Conservation (phyloP, 2,113 vertebrate species). For the Siniperca chuatsi region DNA sequence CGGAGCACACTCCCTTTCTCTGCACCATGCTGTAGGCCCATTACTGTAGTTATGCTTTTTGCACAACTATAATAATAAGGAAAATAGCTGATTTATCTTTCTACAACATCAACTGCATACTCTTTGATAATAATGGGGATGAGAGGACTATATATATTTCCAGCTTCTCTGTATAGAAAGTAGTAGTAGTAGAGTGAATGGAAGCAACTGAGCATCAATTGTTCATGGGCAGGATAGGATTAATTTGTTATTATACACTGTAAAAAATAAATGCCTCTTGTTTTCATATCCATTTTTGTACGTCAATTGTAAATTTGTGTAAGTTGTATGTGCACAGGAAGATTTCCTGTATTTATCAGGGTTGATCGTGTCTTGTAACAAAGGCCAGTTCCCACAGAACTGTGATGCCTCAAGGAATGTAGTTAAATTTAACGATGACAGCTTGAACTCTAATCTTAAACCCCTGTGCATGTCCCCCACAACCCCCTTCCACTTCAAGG, state of each 20-base stretch:
- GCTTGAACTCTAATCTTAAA: slow-evolving; percentile 35
- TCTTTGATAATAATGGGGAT: slow-evolving; percentile 3
- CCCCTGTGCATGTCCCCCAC: not conserved
- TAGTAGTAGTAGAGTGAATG: not conserved
- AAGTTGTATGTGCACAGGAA: not conserved
- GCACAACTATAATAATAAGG: slow-evolving; percentile 12
- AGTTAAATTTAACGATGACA: slow-evolving; percentile 23
- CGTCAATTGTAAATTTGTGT: not conserved
- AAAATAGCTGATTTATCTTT: slow-evolving; percentile 12
- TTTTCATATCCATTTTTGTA: not conserved
- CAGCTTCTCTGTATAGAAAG: not conserved
- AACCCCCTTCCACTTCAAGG: slow-evolving; percentile 9
- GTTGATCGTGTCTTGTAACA: slow-evolving; percentile 21
- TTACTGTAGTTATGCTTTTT: slow-evolving; percentile 22
- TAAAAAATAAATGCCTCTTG: not conserved
- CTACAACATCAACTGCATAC: not conserved
- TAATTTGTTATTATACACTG: not conserved
- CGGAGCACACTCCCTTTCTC: slow-evolving; percentile 9
- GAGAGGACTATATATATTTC: not conserved
- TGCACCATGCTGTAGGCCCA: slow-evolving; percentile 23
- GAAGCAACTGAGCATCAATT: not conserved
- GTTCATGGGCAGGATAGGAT: not conserved
- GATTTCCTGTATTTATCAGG: slow-evolving; percentile 30
- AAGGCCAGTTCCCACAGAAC: slow-evolving; percentile 20
- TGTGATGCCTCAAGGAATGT: slow-evolving; percentile 27